Evolutionary conservation across 1,140 invertebrate species (phyloP).

Genomic region (Neodiprion fabricii): DNA sequence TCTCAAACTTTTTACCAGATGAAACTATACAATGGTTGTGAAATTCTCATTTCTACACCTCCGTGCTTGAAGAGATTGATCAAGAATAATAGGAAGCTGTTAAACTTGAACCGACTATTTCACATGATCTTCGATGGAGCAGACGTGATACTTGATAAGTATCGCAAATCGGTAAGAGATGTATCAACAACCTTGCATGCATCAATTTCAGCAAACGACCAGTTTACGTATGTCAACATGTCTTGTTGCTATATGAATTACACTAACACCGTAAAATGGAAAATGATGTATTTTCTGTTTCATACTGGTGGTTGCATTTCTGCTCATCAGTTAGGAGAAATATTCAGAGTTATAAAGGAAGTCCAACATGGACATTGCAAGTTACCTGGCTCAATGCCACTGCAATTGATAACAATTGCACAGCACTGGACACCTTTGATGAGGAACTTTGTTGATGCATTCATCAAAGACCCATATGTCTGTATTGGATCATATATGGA

Average conservation of each 20-base stretch:
- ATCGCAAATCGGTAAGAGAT: slow-evolving; percentile 39
- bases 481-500: slow-evolving; percentile 57
- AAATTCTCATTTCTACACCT: slow-evolving; percentile 56
- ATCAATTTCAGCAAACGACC: not conserved
- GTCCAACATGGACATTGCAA: slow-evolving; percentile 37
- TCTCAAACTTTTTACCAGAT: slow-evolving; percentile 37
- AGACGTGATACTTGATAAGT: slow-evolving; percentile 54
- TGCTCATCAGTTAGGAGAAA: slow-evolving; percentile 35
- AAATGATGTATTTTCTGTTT: slow-evolving; percentile 8
- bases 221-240: not conserved
- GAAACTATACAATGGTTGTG: slow-evolving; percentile 53
- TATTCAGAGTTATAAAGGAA: slow-evolving; percentile 41
- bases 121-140: slow-evolving; percentile 51
- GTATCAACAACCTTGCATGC: not conserved
- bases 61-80: slow-evolving; percentile 45
- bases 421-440: slow-evolving; percentile 44
- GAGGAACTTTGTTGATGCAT: slow-evolving; percentile 35
- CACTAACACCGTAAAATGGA: slow-evolving; percentile 20
- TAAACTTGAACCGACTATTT: slow-evolving; percentile 46
- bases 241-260: slow-evolving; percentile 10
- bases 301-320: slow-evolving; percentile 1
- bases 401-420: slow-evolving; percentile 48
- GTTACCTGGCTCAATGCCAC: slow-evolving; percentile 26
- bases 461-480: slow-evolving; percentile 45
- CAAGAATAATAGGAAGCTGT: slow-evolving; percentile 29